Evolutionary conservation across 1,140 invertebrate species (phyloP).

Genomic region (Eufriesea mexicana): DNA sequence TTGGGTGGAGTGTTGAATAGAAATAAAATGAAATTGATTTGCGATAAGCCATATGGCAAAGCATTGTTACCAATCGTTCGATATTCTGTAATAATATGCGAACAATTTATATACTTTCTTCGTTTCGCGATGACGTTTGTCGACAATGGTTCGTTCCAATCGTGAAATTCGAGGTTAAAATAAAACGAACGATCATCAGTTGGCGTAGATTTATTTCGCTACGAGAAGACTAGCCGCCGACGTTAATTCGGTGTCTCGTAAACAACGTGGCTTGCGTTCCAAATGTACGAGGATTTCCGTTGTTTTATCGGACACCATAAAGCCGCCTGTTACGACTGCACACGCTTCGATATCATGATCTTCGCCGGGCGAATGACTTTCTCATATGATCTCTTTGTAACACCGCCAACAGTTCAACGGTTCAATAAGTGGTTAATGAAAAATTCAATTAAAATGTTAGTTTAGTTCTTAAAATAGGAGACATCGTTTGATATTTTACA

Average conservation of each 20-base stretch:
- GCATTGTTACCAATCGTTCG: no score
- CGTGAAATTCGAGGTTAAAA: slow-evolving; percentile 4
- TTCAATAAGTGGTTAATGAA: no score
- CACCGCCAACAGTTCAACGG: no score
- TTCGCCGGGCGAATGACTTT: slow-evolving; percentile 15
- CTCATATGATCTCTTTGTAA: not conserved
- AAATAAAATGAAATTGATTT: slow-evolving; percentile 12
- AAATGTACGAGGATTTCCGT: slow-evolving; percentile 30
- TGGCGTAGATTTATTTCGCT: slow-evolving; percentile 20
- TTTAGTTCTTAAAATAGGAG: no score
- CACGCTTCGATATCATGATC: slow-evolving; percentile 11
- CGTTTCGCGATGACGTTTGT: not conserved
- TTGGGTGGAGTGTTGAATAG: no score
- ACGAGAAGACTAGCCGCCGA: not conserved
- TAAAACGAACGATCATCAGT: slow-evolving; percentile 44
- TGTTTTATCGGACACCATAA: slow-evolving; percentile 38
- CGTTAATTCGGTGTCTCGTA: slow-evolving; percentile 43
- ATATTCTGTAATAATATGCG: slow-evolving; percentile 10
- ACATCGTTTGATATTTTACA: no score
- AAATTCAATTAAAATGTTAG: no score
- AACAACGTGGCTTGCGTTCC: slow-evolving; percentile 28
- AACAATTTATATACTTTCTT: slow-evolving; percentile 5
- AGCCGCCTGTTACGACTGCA: not conserved
- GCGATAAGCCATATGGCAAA: not conserved
- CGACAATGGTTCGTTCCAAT: not conserved